A percentile compares a stretch with the other conserved stretches of the same genome.
phyloP scores from a whole-genome alignment of 2,888 invertebrate genomes.

The Bugula neritina region DNA sequence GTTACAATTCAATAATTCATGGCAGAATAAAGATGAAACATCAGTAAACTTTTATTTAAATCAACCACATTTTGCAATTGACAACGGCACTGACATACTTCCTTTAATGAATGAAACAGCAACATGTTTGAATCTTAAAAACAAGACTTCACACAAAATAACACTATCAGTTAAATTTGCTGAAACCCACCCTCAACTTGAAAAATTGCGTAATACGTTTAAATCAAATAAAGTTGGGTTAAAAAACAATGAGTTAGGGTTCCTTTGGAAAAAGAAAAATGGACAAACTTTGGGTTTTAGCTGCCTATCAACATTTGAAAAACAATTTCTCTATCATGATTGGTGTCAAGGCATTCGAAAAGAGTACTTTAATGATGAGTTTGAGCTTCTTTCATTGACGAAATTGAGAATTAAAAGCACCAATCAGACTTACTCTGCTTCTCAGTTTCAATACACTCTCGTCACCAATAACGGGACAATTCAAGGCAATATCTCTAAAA shows the following conservation, averaged over 20 bases:
- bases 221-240: background rate
- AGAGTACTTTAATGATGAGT: constrained; percentile 23
- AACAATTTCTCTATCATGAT: background rate
- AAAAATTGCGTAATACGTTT: background rate
- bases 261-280: background rate
- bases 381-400: background rate
- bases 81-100: background rate
- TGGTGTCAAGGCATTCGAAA: constrained; percentile 17
- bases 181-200: background rate
- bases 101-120: background rate
- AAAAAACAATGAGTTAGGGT: background rate
- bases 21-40: background rate
- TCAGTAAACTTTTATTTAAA: background rate
- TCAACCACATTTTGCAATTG: background rate
- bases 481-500: constrained; percentile 6
- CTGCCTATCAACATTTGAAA: background rate
- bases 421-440: background rate
- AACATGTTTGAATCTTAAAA: background rate
- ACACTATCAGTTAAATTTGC: background rate
- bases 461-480: background rate
- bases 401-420: background rate
- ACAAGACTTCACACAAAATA: background rate
- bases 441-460: constrained; percentile 4
- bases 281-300: background rate
- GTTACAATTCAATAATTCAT: too few relatives aligned